These are phyloP conservation scores for Sminthurinus signatus DNA, from an alignment of 1,140 invertebrate species.

Conservation along the genomic window DNA sequence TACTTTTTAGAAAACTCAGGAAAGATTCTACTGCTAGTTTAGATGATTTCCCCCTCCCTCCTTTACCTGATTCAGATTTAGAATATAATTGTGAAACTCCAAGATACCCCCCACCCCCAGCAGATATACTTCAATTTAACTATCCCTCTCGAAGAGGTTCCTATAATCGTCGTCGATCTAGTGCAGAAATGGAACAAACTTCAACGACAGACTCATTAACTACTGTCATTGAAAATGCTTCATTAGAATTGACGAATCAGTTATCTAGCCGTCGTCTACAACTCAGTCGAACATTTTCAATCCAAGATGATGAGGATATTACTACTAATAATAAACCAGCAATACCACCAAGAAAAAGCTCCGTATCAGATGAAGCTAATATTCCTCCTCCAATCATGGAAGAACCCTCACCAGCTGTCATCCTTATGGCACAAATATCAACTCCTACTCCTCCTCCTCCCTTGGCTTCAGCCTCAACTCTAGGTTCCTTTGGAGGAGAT, in stretches of 20 bases:
- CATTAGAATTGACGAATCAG: not conserved
- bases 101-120: constrained; percentile 30
- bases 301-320: not conserved
- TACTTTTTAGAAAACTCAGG: not conserved
- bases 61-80: constrained; percentile 25
- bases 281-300: constrained; percentile 13
- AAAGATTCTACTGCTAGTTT: constrained; percentile 26
- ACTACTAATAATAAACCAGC: not conserved
- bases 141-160: constrained; percentile 20
- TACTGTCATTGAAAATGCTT: constrained; percentile 6
- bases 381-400: constrained; percentile 6
- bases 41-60: constrained; percentile 30
- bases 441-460: not conserved
- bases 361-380: constrained; percentile 6
- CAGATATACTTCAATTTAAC: constrained; percentile 24
- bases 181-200: constrained; percentile 2
- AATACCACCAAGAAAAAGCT: not conserved
- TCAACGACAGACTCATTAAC: constrained; percentile 7
- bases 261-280: constrained; percentile 7
- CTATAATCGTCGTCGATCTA: constrained; percentile 13
- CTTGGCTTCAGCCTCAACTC: not conserved
- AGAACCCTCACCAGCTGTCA: not conserved
- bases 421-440: not conserved
- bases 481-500: not conserved
- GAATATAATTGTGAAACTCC: constrained; percentile 36